Evolutionary conservation across 1,140 invertebrate species (phyloP).

Genomic region (Gryon sp.): DNA sequence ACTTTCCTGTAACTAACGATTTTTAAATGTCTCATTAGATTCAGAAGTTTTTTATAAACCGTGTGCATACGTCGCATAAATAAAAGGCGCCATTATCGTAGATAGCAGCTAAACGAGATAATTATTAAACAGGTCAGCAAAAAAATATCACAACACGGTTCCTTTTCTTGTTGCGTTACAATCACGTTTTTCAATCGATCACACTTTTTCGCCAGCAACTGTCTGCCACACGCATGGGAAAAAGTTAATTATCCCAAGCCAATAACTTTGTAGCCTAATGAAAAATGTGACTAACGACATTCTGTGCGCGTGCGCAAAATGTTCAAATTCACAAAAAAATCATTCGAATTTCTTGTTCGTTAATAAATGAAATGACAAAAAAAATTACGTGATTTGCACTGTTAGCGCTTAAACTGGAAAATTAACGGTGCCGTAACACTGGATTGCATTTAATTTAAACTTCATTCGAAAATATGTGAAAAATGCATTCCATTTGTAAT

Average conservation of each 20-base stretch:
- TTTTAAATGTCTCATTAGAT: constrained; percentile 37
- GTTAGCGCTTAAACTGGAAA: not conserved
- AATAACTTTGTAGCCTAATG: not conserved
- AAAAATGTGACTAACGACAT: constrained; percentile 9
- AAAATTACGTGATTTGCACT: constrained; percentile 7
- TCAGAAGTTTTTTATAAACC: constrained; percentile 4
- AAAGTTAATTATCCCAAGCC: constrained; percentile 8
- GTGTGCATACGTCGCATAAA: constrained; percentile 21
- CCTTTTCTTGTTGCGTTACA: constrained; percentile 11
- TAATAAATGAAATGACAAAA: constrained; percentile 23
- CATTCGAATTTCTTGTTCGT: too few relatives aligned
- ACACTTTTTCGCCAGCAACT: not conserved
- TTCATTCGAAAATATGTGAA: constrained; percentile 35
- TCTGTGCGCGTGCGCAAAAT: too few relatives aligned
- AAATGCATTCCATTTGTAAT: constrained; percentile 48
- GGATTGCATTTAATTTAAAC: constrained; percentile 47
- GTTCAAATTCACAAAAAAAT: too few relatives aligned
- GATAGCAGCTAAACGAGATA: constrained; percentile 14
- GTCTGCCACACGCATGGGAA: not conserved
- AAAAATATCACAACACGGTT: not conserved
- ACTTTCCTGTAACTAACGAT: constrained; percentile 22
- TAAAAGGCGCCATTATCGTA: not conserved
- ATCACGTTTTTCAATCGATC: constrained; percentile 5
- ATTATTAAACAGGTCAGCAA: constrained; percentile 20
- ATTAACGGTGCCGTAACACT: constrained; percentile 4